These are phyloP conservation scores for Druon quercuslanigerum DNA, from an alignment of 1,140 invertebrate genomes.

Conservation along the genomic window DNA sequence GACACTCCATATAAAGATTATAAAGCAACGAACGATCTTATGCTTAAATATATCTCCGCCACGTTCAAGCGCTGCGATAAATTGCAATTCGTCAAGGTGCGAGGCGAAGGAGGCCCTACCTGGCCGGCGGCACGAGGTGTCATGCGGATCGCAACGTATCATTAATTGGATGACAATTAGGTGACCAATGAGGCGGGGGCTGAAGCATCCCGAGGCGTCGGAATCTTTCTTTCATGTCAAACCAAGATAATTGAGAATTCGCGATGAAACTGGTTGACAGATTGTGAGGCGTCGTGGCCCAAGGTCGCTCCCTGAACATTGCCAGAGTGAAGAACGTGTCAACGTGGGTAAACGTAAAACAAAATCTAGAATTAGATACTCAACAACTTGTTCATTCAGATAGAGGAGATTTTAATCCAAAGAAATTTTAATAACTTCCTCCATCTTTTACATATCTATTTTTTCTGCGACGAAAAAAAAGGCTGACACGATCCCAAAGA, in stretches of 20 bases:
- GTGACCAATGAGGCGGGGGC: neutral
- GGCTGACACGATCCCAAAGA: neutral
- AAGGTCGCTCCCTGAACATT: slow-evolving; percentile 16
- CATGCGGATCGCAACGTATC: neutral
- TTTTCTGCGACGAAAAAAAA: neutral
- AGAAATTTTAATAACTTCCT: slow-evolving; percentile 12
- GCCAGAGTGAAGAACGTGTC: slow-evolving; percentile 2
- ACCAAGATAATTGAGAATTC: slow-evolving; percentile 25
- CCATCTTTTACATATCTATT: neutral
- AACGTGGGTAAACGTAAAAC: slow-evolving; percentile 21
- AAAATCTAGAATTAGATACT: slow-evolving; percentile 1
- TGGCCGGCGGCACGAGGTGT: slow-evolving; percentile 11
- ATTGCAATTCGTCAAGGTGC: slow-evolving; percentile 51
- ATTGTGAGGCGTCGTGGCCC: slow-evolving; percentile 9
- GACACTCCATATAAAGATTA: slow-evolving; percentile 59
- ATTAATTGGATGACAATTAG: slow-evolving; percentile 29
- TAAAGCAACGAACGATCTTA: slow-evolving; percentile 47
- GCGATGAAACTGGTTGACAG: slow-evolving; percentile 18
- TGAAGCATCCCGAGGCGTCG: neutral
- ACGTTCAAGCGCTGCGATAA: slow-evolving; percentile 47
- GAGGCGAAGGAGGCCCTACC: slow-evolving; percentile 5
- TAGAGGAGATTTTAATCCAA: slow-evolving; percentile 2
- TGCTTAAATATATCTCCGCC: slow-evolving; percentile 45
- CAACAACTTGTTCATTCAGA: neutral
- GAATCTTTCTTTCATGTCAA: slow-evolving; percentile 22